These are phyloP conservation scores for Agrotis ipsilon DNA, from an alignment of 2,888 invertebrate species.

Conservation along the genomic window DNA sequence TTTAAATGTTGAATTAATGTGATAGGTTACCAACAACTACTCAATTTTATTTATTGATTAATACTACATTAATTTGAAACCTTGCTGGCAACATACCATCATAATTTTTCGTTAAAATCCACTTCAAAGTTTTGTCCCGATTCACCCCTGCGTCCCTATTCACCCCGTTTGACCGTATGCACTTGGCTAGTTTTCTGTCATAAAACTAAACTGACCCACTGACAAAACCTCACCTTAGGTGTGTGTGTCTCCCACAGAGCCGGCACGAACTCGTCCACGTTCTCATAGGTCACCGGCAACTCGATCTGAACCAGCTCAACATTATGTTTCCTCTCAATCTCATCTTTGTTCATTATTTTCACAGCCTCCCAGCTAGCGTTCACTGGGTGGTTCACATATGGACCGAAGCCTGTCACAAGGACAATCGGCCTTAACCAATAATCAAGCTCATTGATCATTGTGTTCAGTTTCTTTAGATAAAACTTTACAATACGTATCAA, in stretches of 20 bases:
- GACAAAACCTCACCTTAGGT: conserved; percentile 91
- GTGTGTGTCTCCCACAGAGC: conserved; percentile 93
- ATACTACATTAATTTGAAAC: no score
- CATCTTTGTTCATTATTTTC: conserved; percentile 90
- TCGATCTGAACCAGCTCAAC: conserved; percentile 88
- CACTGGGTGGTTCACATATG: conserved; percentile 93
- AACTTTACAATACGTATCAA: background rate
- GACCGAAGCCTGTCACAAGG: conserved; percentile 95
- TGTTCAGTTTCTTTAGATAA: background rate
- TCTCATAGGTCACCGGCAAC: conserved; percentile 94
- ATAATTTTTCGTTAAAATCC: no score
- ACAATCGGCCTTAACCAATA: conserved; percentile 83
- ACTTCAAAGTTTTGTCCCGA: no score
- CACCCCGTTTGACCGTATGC: no score
- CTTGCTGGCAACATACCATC: no score
- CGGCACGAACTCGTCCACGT: conserved; percentile 92
- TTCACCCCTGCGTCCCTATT: no score
- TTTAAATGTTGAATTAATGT: no score
- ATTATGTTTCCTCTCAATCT: conserved; percentile 86
- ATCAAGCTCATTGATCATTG: conserved; percentile 76
- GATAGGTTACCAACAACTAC: no score
- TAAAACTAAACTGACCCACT: no score
- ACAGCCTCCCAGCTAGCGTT: conserved; percentile 97
- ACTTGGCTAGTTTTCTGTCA: no score
- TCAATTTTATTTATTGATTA: no score